Percentiles rank a stretch among this genome's conserved stretches.
These are phyloP conservation scores for Megaceryle torquata DNA, from an alignment of 2,113 vertebrate species.

Conservation along the genomic window DNA sequence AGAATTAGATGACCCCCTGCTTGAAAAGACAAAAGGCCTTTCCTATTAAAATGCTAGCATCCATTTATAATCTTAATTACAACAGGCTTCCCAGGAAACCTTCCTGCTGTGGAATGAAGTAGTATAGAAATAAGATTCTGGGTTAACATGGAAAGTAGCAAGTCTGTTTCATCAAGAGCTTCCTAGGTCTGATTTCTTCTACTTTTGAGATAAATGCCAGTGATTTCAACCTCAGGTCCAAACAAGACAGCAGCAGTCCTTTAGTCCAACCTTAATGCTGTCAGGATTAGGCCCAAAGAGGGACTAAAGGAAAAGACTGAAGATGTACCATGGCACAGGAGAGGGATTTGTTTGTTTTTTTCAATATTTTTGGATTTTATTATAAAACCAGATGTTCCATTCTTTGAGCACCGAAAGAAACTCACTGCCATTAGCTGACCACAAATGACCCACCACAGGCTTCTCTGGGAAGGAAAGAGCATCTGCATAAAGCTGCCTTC, in stretches of 20 bases:
- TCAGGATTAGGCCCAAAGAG: not conserved
- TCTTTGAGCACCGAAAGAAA: not conserved
- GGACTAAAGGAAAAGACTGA: not conserved
- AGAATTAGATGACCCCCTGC: not conserved
- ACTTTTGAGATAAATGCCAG: not conserved
- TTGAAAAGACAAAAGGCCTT: not conserved
- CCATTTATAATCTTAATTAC: conserved; percentile 17
- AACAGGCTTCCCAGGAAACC: conserved; percentile 8
- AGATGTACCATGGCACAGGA: not conserved
- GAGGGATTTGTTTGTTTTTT: not conserved
- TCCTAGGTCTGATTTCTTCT: not conserved
- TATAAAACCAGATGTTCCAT: not conserved
- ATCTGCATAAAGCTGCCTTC: not conserved
- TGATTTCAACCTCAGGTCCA: not conserved
- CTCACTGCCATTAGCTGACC: not conserved
- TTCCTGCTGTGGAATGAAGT: not conserved
- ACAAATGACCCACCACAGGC: not conserved
- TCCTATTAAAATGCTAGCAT: not conserved
- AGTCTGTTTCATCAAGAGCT: not conserved
- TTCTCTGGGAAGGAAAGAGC: not conserved
- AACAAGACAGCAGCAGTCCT: not conserved
- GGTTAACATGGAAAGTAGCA: not conserved
- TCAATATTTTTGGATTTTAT: not conserved
- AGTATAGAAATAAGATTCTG: not conserved
- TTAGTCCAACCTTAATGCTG: not conserved